Evolutionary conservation across 1,140 invertebrate genomes (phyloP).

Genomic region (Camponotus vicinus): DNA sequence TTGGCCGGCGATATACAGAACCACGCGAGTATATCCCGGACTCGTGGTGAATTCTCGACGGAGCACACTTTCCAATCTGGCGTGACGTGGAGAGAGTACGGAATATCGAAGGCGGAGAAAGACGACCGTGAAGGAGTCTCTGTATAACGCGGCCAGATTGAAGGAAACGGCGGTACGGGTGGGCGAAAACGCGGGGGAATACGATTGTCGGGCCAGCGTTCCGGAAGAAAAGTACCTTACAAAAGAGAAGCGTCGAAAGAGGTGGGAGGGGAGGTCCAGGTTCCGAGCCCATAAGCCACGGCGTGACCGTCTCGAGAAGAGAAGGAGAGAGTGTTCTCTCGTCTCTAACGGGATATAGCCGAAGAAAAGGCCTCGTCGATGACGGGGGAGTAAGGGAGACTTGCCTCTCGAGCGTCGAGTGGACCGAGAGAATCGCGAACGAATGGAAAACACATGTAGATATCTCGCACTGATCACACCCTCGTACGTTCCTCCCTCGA

Average conservation of each 20-base stretch:
- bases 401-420: constrained; percentile 4
- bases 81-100: constrained; percentile 55
- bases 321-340: not conserved
- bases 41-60: constrained; percentile 77
- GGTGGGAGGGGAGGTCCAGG: not conserved
- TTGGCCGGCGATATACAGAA: constrained; percentile 41
- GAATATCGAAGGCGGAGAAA: constrained; percentile 52
- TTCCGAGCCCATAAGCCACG: constrained; percentile 59
- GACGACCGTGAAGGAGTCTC: constrained; percentile 56
- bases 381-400: not conserved
- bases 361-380: constrained; percentile 28
- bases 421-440: constrained; percentile 72
- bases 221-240: constrained; percentile 83
- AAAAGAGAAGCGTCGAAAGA: constrained; percentile 70
- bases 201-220: constrained; percentile 84
- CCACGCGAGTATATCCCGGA: constrained; percentile 36
- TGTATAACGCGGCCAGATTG: constrained; percentile 82
- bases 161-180: constrained; percentile 75
- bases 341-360: constrained; percentile 28
- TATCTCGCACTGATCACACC: constrained; percentile 64
- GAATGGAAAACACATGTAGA: constrained; percentile 85
- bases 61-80: constrained; percentile 82
- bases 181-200: constrained; percentile 81
- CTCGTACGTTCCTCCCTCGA: constrained; percentile 36
- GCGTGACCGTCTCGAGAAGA: constrained; percentile 31